A percentile compares a stretch with the other conserved stretches of the same genome.
These are phyloP conservation scores for Morus bassanus DNA, from an alignment of 2,797 vertebrate species.

Conservation along the genomic window DNA sequence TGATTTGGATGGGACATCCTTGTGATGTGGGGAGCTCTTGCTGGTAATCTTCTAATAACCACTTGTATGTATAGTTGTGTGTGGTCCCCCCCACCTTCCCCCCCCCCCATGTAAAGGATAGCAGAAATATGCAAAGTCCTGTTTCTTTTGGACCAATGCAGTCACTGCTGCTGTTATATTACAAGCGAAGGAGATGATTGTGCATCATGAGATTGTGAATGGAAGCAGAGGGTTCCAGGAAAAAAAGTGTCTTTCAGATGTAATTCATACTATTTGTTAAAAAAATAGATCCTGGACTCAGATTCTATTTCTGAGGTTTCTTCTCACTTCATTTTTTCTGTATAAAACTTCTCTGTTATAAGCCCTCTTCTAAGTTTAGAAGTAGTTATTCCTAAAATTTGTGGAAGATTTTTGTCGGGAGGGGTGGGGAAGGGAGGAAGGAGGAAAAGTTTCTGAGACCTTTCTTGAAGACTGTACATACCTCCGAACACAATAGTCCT, in stretches of 20 bases:
- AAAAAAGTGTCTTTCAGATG: not conserved
- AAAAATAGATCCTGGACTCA: not conserved
- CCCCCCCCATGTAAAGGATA: not conserved
- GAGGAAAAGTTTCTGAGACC: not conserved
- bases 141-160: not conserved
- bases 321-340: not conserved
- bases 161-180: not conserved
- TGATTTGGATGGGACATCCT: not conserved
- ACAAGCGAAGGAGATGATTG: not conserved
- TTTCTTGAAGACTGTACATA: not conserved
- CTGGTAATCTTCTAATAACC: not conserved
- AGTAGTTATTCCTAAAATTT: not conserved
- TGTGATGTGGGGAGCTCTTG: not conserved
- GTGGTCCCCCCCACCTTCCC: no score
- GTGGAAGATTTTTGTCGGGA: not conserved
- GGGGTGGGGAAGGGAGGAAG: not conserved
- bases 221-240: not conserved
- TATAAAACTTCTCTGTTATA: not conserved
- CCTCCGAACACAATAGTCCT: not conserved
- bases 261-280: not conserved
- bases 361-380: not conserved
- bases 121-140: not conserved
- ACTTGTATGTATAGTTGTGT: not conserved
- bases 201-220: not conserved
- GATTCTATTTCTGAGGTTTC: not conserved